phyloP scores from a whole-genome alignment of 1,140 invertebrate species.

The Melipona quadrifasciata region DNA sequence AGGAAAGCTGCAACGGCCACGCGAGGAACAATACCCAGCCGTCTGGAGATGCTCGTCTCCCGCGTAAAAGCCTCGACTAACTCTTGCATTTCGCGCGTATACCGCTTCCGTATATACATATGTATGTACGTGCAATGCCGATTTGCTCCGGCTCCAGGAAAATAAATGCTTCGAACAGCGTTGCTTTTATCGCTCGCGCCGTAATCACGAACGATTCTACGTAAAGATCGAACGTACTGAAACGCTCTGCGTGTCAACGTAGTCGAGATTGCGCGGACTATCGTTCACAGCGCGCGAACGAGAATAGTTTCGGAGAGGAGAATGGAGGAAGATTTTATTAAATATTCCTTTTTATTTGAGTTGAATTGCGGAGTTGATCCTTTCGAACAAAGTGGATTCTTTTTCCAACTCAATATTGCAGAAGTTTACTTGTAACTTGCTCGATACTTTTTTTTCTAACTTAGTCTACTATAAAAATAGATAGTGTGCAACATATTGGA shows the following conservation, averaged over 20 bases:
- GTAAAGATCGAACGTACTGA: not conserved
- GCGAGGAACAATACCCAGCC: slow-evolving; percentile 23
- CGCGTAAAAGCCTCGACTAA: not conserved
- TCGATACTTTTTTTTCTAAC: no score
- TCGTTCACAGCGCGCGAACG: not conserved
- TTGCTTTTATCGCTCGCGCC: slow-evolving; percentile 26
- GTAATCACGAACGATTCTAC: slow-evolving; percentile 17
- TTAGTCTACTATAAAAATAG: no score
- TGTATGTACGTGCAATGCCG: not conserved
- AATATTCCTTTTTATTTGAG: no score
- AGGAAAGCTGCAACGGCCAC: slow-evolving; percentile 8
- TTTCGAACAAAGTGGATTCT: no score
- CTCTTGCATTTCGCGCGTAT: not conserved
- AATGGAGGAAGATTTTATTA: not conserved
- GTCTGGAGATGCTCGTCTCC: not conserved
- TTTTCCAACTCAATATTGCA: no score
- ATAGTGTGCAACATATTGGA: no score
- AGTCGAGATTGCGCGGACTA: not conserved
- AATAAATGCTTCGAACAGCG: slow-evolving; percentile 19
- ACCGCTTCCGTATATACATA: not conserved
- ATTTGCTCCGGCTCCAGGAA: no score
- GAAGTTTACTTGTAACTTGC: no score
- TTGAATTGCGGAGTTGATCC: no score
- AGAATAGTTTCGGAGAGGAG: not conserved
- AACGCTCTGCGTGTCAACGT: not conserved